A percentile compares a stretch with the other conserved stretches of the same genome.
phyloP scores from a whole-genome alignment of 2,888 invertebrate species.

The Mythimna albipuncta region DNA sequence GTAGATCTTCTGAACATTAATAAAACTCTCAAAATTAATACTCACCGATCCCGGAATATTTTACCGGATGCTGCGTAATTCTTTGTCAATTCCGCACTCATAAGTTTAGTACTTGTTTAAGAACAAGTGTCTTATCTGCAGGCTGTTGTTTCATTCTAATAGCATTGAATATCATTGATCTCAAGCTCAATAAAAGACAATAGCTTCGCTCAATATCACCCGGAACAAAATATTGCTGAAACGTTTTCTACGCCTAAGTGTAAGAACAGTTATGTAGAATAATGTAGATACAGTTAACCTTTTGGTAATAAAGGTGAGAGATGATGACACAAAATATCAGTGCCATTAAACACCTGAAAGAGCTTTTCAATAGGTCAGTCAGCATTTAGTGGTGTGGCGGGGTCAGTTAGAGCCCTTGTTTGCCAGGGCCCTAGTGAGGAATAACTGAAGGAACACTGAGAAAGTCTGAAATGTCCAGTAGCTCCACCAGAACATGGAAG shows the following conservation, averaged over 20 bases:
- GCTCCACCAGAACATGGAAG: too few species aligned
- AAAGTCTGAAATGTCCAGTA: too few species aligned
- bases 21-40: not conserved
- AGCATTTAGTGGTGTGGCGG: not conserved
- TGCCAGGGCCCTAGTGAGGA: not conserved
- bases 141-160: slow-evolving; percentile 7
- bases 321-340: slow-evolving; percentile 12
- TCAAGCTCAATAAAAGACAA: slow-evolving; percentile 15
- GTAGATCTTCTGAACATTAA: not conserved
- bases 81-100: slow-evolving; percentile 4
- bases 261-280: not conserved
- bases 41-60: not conserved
- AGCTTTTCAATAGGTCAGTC: not conserved
- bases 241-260: not conserved
- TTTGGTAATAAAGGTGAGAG: slow-evolving; percentile 17
- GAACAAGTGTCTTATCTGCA: slow-evolving; percentile 7
- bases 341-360: not conserved
- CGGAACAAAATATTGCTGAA: not conserved
- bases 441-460: not conserved
- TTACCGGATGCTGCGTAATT: not conserved
- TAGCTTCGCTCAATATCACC: not conserved
- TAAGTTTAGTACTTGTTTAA: slow-evolving; percentile 9
- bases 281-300: slow-evolving; percentile 9
- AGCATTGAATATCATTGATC: slow-evolving; percentile 6
- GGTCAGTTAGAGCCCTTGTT: fast-evolving